Evolutionary conservation across 2,797 vertebrate species (phyloP).

Genomic region (Molossus molossus): DNA sequence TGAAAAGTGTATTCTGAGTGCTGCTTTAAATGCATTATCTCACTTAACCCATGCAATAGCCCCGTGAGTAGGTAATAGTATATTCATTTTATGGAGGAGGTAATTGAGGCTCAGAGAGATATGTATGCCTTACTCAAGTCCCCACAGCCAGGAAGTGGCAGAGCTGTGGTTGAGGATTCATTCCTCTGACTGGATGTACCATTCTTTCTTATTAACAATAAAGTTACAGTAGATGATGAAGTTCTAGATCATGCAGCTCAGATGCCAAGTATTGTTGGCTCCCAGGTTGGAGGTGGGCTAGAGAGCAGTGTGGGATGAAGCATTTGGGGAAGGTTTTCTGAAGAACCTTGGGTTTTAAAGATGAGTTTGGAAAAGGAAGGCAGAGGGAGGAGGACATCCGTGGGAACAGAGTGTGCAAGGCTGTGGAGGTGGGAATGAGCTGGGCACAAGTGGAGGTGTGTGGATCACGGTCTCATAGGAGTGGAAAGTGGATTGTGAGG

Average conservation of each 20-base stretch:
- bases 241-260: slow-evolving; percentile 4
- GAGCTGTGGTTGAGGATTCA: background rate
- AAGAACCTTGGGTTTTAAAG: slow-evolving; percentile 20
- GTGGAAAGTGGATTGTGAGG: slow-evolving; percentile 50
- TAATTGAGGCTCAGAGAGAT: slow-evolving; percentile 45
- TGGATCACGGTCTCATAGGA: background rate
- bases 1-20: background rate
- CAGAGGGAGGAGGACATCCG: background rate
- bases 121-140: background rate
- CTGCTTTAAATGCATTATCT: slow-evolving; percentile 25
- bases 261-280: slow-evolving; percentile 30
- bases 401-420: slow-evolving; percentile 9
- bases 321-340: slow-evolving; percentile 7
- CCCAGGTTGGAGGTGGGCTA: background rate
- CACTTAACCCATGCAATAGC: background rate
- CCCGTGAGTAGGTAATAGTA: background rate
- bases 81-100: slow-evolving; percentile 60
- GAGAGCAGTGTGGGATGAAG: background rate
- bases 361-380: slow-evolving; percentile 13
- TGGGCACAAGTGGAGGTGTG: slow-evolving; percentile 38
- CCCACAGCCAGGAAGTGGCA: background rate
- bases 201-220: slow-evolving; percentile 27
- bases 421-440: background rate
- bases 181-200: slow-evolving; percentile 16
- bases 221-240: slow-evolving; percentile 33